These are phyloP conservation scores for Syngnathoides biaculeatus DNA, from an alignment of 2,113 vertebrate species.

Conservation along the genomic window DNA sequence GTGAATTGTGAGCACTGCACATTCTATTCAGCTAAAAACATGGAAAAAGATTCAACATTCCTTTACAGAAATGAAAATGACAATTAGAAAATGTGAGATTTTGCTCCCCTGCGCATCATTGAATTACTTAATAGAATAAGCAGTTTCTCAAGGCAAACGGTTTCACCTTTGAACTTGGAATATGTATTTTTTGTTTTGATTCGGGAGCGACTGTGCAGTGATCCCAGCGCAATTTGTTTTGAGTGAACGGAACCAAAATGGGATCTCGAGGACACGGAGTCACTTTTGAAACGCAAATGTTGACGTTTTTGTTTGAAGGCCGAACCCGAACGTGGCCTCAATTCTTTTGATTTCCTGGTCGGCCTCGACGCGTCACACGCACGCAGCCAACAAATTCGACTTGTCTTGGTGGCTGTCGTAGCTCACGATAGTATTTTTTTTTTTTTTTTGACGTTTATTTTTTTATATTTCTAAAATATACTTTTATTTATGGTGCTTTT, in stretches of 20 bases:
- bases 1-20: not conserved
- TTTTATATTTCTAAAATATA: constrained; percentile 73
- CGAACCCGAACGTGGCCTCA: too few species aligned
- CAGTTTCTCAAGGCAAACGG: too few species aligned
- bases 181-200: not conserved
- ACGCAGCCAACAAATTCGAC: constrained; percentile 41
- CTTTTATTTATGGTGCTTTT: constrained; percentile 81
- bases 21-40: not conserved
- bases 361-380: constrained; percentile 27
- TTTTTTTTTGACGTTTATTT: constrained; percentile 73
- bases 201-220: not conserved
- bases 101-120: not conserved
- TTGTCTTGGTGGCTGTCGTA: constrained; percentile 65
- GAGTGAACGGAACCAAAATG: not conserved
- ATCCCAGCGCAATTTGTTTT: not conserved
- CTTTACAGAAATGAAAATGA: not conserved
- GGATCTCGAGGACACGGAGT: not conserved
- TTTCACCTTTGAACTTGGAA: not conserved
- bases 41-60: too few species aligned
- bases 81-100: not conserved
- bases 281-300: not conserved
- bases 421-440: constrained; percentile 73
- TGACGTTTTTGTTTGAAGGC: too few species aligned
- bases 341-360: constrained; percentile 17
- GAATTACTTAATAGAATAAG: not conserved